Conservation (phyloP, 2,797 vertebrate genomes). For the Macropodus opercularis region DNA sequence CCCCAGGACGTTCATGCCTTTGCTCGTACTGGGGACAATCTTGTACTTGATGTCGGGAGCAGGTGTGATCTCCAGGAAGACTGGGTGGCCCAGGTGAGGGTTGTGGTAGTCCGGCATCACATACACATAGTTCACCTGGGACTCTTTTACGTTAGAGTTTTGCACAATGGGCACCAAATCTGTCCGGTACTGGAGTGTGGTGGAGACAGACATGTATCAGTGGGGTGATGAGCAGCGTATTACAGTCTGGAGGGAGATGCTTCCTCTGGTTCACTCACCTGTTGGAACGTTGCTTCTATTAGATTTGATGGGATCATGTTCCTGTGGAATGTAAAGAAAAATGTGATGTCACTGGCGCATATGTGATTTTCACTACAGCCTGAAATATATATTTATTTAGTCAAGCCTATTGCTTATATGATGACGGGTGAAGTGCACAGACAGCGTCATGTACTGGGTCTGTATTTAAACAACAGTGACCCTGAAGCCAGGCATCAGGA, state of each 20-base stretch:
- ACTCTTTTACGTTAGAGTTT: constrained; percentile 64
- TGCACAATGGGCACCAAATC: constrained; percentile 84
- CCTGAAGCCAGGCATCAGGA: constrained; percentile 7
- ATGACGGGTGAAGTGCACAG: rapidly evolving
- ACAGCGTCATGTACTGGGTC: neutral
- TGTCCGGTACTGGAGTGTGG: constrained; percentile 83
- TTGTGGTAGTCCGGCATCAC: constrained; percentile 87
- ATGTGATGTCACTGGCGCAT: neutral
- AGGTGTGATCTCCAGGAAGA: constrained; percentile 88
- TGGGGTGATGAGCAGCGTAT: neutral
- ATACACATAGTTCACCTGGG: constrained; percentile 87
- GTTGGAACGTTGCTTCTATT: constrained; percentile 90
- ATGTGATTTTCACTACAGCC: too few species aligned
- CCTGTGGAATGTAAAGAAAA: constrained; percentile 57
- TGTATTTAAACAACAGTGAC: constrained; percentile 28
- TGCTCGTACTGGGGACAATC: constrained; percentile 86
- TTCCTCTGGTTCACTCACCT: constrained; percentile 75
- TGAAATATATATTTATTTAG: too few species aligned
- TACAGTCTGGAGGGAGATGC: neutral
- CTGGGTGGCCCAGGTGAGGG: constrained; percentile 82
- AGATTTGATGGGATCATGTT: constrained; percentile 93
- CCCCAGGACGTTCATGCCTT: constrained; percentile 90
- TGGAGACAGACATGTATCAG: constrained; percentile 10
- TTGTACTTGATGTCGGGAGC: constrained; percentile 86
- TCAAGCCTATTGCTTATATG: too few species aligned